phyloP scores from a whole-genome alignment of 2,113 vertebrate species.

The Aix galericulata region DNA sequence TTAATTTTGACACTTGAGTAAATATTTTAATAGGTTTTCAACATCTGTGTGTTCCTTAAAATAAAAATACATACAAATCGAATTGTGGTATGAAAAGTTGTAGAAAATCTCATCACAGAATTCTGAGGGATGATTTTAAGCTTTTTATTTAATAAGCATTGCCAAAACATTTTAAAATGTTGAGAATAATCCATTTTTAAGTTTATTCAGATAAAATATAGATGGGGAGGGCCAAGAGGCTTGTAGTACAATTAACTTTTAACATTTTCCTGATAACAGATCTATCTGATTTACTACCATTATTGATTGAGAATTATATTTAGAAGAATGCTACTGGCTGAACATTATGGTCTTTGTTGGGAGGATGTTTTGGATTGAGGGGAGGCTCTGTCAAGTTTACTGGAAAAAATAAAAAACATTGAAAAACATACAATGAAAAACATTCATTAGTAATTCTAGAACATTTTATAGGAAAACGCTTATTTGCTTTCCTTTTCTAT shows the following conservation, averaged over 20 bases:
- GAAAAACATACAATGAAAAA: background rate
- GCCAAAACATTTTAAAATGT: background rate
- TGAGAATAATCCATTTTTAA: background rate
- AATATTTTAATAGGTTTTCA: background rate
- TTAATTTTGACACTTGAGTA: background rate
- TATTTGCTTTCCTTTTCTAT: conserved; percentile 5
- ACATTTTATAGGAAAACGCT: background rate
- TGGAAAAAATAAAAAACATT: background rate
- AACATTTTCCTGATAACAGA: background rate
- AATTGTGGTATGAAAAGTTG: background rate
- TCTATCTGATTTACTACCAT: background rate
- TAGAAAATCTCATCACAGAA: background rate
- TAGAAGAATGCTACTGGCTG: background rate
- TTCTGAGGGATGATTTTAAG: background rate
- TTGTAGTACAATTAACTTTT: background rate
- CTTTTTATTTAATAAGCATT: background rate
- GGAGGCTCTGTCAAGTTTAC: background rate
- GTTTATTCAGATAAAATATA: background rate
- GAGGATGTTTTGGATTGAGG: background rate
- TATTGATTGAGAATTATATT: background rate
- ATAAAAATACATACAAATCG: background rate
- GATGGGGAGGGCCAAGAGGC: background rate
- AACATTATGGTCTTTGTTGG: background rate
- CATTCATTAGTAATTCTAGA: background rate
- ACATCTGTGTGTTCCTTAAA: background rate